Evolutionary conservation across 2,797 vertebrate genomes (phyloP).

Genomic region (Chlorospingus flavigularis): DNA sequence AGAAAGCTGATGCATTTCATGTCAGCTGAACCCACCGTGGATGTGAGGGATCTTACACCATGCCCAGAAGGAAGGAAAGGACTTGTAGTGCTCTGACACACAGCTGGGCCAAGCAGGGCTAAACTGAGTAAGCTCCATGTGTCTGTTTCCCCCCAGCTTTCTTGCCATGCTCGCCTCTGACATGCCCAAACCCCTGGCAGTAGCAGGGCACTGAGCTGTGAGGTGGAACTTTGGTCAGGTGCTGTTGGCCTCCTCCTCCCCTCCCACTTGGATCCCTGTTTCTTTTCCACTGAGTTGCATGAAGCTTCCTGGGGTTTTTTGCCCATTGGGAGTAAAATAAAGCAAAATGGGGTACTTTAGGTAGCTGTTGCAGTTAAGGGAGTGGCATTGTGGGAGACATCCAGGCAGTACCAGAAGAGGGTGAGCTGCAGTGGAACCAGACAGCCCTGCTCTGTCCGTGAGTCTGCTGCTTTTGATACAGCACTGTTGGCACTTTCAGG

Average conservation of each 20-base stretch:
- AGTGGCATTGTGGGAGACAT: background rate
- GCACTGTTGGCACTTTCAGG: background rate
- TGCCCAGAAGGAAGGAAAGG: background rate
- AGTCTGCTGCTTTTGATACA: background rate
- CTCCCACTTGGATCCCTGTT: background rate
- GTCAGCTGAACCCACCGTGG: background rate
- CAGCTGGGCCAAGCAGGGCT: background rate
- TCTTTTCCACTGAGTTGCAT: background rate
- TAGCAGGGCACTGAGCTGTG: fast-evolving
- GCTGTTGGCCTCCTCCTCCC: background rate
- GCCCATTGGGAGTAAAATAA: background rate
- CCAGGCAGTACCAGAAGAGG: background rate
- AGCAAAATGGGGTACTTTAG: background rate
- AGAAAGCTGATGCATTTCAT: background rate
- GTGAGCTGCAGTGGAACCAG: background rate
- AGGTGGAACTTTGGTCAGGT: fast-evolving
- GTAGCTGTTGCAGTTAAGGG: background rate
- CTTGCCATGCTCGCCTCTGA: background rate
- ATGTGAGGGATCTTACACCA: background rate
- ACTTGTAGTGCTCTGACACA: fast-evolving
- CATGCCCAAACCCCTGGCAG: background rate
- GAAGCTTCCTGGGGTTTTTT: background rate
- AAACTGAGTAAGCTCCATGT: background rate
- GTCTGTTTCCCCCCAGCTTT: background rate
- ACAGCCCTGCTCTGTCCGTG: background rate